Conservation (phyloP, 2,888 invertebrate genomes). For the Hemaris fuciformis region DNA sequence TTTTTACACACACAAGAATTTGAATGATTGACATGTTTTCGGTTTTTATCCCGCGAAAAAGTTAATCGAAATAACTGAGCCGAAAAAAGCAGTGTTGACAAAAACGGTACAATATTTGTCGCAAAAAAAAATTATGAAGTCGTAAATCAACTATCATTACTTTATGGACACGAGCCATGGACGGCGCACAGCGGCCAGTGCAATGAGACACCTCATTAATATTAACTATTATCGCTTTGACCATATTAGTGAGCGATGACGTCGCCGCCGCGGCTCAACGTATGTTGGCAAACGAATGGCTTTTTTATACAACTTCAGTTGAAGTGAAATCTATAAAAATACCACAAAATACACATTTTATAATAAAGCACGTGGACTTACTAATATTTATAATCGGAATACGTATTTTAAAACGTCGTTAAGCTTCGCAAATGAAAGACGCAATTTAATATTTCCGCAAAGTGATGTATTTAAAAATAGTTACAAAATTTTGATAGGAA, state of each 20-base stretch:
- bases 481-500: too few relatives aligned
- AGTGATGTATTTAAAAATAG: too few relatives aligned
- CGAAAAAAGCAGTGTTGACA: neutral
- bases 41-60: neutral
- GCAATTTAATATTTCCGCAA: too few relatives aligned
- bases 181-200: slow-evolving; percentile 19
- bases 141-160: slow-evolving; percentile 17
- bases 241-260: neutral
- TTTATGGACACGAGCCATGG: slow-evolving; percentile 3
- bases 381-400: too few relatives aligned
- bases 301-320: slow-evolving; percentile 5
- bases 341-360: slow-evolving; percentile 2
- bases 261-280: slow-evolving; percentile 8
- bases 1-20: neutral
- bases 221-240: slow-evolving; percentile 16
- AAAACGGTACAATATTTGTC: slow-evolving; percentile 2
- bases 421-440: too few relatives aligned
- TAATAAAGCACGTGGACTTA: neutral
- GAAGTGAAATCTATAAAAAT: slow-evolving; percentile 8
- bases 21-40: neutral
- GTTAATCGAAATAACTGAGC: neutral
- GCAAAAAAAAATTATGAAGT: slow-evolving; percentile 25
- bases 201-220: slow-evolving; percentile 26
- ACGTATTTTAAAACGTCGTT: too few relatives aligned
- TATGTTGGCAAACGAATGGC: slow-evolving; percentile 14